Base-by-base conservation (phyloP, 2,888 invertebrate species). In the Orthosia cruda region DNA sequence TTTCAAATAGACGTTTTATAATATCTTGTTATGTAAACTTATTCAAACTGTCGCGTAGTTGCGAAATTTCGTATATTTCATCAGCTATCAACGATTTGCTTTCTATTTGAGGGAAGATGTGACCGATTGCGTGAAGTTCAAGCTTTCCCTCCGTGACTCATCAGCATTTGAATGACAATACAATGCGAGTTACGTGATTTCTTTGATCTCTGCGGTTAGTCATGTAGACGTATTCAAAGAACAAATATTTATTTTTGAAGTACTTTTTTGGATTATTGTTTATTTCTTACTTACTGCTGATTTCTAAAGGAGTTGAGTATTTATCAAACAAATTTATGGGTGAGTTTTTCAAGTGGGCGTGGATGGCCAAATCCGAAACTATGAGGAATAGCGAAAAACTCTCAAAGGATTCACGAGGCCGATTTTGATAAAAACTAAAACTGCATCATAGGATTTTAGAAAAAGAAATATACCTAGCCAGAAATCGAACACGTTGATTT, bases 111-210 rank as follows among this genome's bases (percentile, higher is more conserved):
- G 47, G 64, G 52, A 26, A 71, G 57, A 57, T 81, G 61, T 52
- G 62, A 52, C 52, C 18, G 47, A 70, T 70, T 61, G 63, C 68
- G 74, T 69, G 65, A 74, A 81, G 57, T 76, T 79, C 70, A 62
- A 58, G 73, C 87, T 85, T 85, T 85, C 78, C 52, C 81, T 72
- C 32, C 32, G 40, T 86, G 80, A 86, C 58, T 70, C 55, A n/a
- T n/a, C n/a, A 62, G 69, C 32, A 49, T 20, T 45, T 58, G 18
- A 62, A 77, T 83, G 64, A 65, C 47, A 62, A 75, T 73, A 45
- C 61, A 66, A 63, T 85, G 40, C 15, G 20, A 61, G 52, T 83
- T 83, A 73, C 62, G 57, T 68, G 65, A 73, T 64, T 54, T 62
- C 26, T 50, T 50, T 68, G 65, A 85, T 68, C 86, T 71, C 40